These are phyloP conservation scores for Ptychoptera contaminata DNA, from an alignment of 2,888 invertebrate species.

Conservation along the genomic window DNA sequence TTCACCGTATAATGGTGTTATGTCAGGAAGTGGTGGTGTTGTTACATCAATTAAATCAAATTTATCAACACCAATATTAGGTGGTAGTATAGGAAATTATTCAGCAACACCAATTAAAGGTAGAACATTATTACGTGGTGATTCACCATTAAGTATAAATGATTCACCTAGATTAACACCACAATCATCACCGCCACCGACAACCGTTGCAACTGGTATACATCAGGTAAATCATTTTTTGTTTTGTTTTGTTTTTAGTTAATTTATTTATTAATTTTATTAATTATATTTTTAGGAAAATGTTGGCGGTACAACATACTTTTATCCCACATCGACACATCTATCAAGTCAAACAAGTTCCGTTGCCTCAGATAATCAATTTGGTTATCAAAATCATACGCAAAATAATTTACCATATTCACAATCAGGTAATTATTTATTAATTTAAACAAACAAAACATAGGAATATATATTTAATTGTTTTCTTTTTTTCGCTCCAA, in stretches of 20 bases:
- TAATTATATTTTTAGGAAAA: slow-evolving; percentile 47
- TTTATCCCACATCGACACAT: slow-evolving; percentile 54
- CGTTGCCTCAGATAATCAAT: slow-evolving; percentile 21
- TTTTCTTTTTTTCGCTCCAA: no score
- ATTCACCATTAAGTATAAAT: slow-evolving; percentile 25
- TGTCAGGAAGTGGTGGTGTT: slow-evolving; percentile 14
- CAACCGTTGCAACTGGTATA: slow-evolving; percentile 25
- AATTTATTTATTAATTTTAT: not conserved
- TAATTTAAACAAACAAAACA: not conserved
- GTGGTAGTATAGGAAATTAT: not conserved
- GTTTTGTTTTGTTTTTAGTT: not conserved
- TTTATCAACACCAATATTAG: slow-evolving; percentile 7
- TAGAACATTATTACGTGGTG: slow-evolving; percentile 12
- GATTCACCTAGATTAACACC: slow-evolving; percentile 34
- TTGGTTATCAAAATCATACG: slow-evolving; percentile 12
- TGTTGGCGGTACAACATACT: slow-evolving; percentile 90
- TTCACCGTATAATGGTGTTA: slow-evolving; percentile 26
- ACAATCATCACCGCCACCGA: slow-evolving; percentile 32
- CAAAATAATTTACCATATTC: slow-evolving; percentile 4
- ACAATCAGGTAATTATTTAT: slow-evolving; percentile 6
- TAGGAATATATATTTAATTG: not conserved
- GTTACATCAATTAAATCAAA: slow-evolving; percentile 13
- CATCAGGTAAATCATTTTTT: slow-evolving; percentile 29
- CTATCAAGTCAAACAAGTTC: slow-evolving; percentile 29
- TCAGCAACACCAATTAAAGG: slow-evolving; percentile 3